Percentiles rank a stretch among this genome's conserved stretches.
Conservation (phyloP, 2,888 invertebrate species). For the Tribolium freemani region DNA sequence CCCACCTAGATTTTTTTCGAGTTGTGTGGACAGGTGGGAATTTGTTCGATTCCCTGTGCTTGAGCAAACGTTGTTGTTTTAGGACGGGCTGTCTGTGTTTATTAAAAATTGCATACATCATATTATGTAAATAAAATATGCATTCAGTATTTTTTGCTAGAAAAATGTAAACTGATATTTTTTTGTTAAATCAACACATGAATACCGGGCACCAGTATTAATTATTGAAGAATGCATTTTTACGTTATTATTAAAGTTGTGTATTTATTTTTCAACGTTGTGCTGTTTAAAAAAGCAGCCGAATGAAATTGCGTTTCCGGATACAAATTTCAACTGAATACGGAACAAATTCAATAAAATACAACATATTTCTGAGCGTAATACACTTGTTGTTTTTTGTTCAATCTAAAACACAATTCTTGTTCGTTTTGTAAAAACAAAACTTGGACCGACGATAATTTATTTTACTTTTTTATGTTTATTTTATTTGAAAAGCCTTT, state of each 20-base stretch:
- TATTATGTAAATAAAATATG: constrained; percentile 27
- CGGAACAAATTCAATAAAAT: constrained; percentile 59
- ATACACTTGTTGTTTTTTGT: constrained; percentile 57
- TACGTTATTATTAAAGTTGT: constrained; percentile 41
- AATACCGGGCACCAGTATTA: constrained; percentile 27
- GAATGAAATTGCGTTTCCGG: constrained; percentile 53
- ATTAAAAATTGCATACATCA: constrained; percentile 14
- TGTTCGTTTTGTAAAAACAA: constrained; percentile 62
- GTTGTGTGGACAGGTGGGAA: background rate
- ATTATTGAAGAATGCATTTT: constrained; percentile 41
- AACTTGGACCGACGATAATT: constrained; percentile 63
- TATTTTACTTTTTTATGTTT: constrained; percentile 65
- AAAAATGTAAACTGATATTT: constrained; percentile 28
- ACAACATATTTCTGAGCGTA: constrained; percentile 57
- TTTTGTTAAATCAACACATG: constrained; percentile 30
- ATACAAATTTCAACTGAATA: constrained; percentile 53
- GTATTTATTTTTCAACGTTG: constrained; percentile 38
- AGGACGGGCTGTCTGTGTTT: background rate
- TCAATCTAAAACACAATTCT: constrained; percentile 60
- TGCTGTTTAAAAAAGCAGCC: constrained; percentile 43
- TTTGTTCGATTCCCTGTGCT: background rate
- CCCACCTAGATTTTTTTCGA: background rate
- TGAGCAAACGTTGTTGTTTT: constrained; percentile 1
- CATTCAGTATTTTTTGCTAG: constrained; percentile 14
- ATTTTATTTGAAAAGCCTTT: constrained; percentile 63